Evolutionary conservation across 1,140 invertebrate genomes (phyloP).

Genomic region (Zaprionus davidi): DNA sequence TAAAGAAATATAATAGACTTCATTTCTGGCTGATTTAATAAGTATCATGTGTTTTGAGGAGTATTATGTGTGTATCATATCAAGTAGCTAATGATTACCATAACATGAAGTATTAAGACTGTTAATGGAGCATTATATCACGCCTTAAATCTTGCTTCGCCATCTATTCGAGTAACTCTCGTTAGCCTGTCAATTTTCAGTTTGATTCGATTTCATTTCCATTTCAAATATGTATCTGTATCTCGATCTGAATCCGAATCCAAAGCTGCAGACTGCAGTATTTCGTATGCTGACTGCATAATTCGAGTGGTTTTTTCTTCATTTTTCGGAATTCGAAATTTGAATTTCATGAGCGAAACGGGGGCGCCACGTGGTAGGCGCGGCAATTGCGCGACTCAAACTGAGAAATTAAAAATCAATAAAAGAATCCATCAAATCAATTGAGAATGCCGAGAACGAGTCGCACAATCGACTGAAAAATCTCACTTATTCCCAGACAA

Average conservation of each 20-base stretch:
- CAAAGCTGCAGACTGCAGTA: background rate
- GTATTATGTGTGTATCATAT: no score
- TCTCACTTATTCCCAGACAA: constrained; percentile 27
- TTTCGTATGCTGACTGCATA: constrained; percentile 46
- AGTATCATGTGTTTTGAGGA: background rate
- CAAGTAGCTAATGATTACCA: no score
- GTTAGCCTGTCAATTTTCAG: constrained; percentile 2
- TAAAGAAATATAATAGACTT: background rate
- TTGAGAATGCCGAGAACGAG: background rate
- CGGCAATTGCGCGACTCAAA: constrained; percentile 49
- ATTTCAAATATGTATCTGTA: constrained; percentile 31
- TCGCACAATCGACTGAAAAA: constrained; percentile 27
- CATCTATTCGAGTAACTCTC: background rate
- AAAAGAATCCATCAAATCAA: constrained; percentile 46
- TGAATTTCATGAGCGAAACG: constrained; percentile 63
- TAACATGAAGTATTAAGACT: no score
- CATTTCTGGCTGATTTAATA: background rate
- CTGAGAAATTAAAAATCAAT: constrained; percentile 81
- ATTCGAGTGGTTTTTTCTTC: constrained; percentile 16
- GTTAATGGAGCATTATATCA: no score
- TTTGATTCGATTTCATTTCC: constrained; percentile 11
- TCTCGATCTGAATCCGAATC: constrained; percentile 3
- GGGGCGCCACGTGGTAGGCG: constrained; percentile 10
- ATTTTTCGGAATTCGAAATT: constrained; percentile 37
- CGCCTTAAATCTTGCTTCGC: no score